Evolutionary conservation across 1,140 invertebrate species (phyloP).

Genomic region (Drosophila nasuta): DNA sequence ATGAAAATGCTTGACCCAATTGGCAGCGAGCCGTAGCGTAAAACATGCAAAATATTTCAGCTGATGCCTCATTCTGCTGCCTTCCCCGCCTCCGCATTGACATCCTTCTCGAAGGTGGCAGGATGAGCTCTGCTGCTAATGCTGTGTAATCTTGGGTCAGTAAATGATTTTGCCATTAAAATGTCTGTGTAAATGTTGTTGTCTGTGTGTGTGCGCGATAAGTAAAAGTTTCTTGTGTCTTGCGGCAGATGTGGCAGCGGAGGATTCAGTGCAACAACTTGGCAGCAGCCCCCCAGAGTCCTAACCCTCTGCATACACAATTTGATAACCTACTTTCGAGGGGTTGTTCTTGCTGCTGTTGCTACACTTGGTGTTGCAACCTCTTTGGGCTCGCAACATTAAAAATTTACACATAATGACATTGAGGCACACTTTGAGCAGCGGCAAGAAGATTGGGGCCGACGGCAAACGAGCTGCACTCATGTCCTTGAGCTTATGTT

Average conservation of each 20-base stretch:
- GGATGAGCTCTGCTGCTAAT: conserved; percentile 17
- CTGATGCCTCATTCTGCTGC: neutral
- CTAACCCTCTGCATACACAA: conserved; percentile 59
- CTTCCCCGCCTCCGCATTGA: no score
- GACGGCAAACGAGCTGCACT: conserved; percentile 15
- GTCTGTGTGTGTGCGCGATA: conserved; percentile 23
- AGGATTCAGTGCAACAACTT: conserved; percentile 49
- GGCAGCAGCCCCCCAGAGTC: conserved; percentile 20
- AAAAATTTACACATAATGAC: conserved; percentile 78
- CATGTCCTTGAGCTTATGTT: conserved; percentile 76
- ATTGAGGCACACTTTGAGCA: conserved; percentile 34
- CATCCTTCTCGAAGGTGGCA: neutral
- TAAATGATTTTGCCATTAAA: conserved; percentile 65
- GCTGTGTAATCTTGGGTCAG: conserved; percentile 51
- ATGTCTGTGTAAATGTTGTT: conserved; percentile 10
- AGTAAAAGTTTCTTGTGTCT: conserved; percentile 65
- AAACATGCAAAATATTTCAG: conserved; percentile 70
- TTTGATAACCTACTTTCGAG: conserved; percentile 79
- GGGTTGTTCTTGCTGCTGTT: conserved; percentile 10
- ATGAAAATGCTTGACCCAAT: conserved; percentile 81
- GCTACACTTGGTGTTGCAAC: conserved; percentile 37
- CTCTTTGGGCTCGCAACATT: conserved; percentile 62
- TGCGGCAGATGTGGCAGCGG: conserved; percentile 44
- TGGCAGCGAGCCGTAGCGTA: conserved; percentile 41
- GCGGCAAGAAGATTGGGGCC: neutral